Conservation (phyloP, 2,797 vertebrate species). For the Iguana delicatissima region DNA sequence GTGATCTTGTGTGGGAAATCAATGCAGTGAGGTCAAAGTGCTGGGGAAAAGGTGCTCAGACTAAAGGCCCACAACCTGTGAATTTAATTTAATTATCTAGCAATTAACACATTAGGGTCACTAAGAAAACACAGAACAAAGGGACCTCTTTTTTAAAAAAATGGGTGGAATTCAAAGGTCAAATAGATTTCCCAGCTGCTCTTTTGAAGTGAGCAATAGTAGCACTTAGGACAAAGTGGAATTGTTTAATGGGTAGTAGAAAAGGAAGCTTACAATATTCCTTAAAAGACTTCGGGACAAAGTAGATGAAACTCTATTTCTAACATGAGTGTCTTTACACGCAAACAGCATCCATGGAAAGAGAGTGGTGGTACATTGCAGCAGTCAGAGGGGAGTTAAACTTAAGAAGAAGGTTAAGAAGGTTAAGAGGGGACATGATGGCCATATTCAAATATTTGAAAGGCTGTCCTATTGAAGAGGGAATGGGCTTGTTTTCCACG, state of each 20-base stretch:
- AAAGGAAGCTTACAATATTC: not conserved
- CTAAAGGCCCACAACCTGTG: not conserved
- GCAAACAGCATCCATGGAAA: not conserved
- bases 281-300: not conserved
- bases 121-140: not conserved
- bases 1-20: not conserved
- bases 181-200: not conserved
- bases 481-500: too few species aligned
- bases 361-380: not conserved
- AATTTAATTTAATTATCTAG: not conserved
- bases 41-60: not conserved
- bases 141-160: not conserved
- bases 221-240: not conserved
- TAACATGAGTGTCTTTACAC: not conserved
- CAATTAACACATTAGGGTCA: slow-evolving; percentile 28
- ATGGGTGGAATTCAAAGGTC: not conserved
- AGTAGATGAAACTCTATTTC: not conserved
- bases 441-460: too few species aligned
- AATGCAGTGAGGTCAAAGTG: not conserved
- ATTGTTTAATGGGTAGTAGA: not conserved
- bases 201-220: not conserved
- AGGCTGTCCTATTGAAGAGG: too few species aligned
- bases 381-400: not conserved
- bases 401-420: too few species aligned
- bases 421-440: too few species aligned